Evolutionary conservation across 2,888 invertebrate genomes (phyloP), one percentile per base, ranked within the genome.

Genomic region (Elysia crispata): DNA sequence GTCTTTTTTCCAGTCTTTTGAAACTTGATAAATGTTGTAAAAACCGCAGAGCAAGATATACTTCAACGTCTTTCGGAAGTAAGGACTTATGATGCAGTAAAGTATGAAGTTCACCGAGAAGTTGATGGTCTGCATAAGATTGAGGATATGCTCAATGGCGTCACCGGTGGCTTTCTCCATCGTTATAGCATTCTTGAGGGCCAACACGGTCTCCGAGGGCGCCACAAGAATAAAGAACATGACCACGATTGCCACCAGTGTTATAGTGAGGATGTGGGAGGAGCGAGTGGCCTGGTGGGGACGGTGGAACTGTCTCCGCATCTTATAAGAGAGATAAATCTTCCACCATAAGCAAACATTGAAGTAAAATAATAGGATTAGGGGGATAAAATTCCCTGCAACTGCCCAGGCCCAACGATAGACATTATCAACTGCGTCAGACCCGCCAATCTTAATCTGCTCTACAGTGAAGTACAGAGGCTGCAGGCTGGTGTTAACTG

Each of bases 81-180:
- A 95, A 87, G 95, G 95, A 84, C 95, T 95, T 91, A 95, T 95
- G 81, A 95, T 93, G 90, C 95, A 95, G 92, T 96, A 96, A 82
- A 96, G 95, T 91, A 95, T 95, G 93, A 96, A 96, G 57, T 95
- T 95, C 83, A 95, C 94, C 50, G 95, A 95, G 91, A 95, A 96
- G 92, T 95, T 95, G 85, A 94, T 94, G 72, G 95, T 93, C 92
- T 96, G 95, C 89, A 96, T 92, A 50, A 95, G 93, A 92, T 96
- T 96, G 79, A 95, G 95, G 73, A 95, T 85, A 23, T 85, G 86
- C 76, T 88, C 88, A 20, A 89, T 90, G 0, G 89, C 88, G 82
- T 87, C 88, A 73, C 86, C 87, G 1, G 86, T 81, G 76, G 89
- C 88, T 70, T 85, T 85, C 75, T 85, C 85, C n/a, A 84, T 85